phyloP scores from a whole-genome alignment of 2,797 vertebrate species.

The Ceryle rudis region DNA sequence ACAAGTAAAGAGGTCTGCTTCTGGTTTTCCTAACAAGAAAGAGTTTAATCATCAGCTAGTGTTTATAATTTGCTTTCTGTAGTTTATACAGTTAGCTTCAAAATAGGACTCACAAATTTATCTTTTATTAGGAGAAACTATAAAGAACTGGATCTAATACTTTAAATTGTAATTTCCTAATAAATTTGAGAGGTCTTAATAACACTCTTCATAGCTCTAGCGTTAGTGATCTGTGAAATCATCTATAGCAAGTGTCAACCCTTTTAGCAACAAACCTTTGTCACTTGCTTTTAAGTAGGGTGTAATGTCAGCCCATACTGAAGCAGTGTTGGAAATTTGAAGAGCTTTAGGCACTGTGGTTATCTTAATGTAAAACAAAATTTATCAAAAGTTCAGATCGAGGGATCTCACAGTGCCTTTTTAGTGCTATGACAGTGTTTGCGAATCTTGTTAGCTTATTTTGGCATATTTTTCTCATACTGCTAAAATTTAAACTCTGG shows the following conservation, averaged over 20 bases:
- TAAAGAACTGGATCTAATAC: neutral
- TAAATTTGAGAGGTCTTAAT: neutral
- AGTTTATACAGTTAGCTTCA: neutral
- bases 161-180: neutral
- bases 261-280: neutral
- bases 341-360: neutral
- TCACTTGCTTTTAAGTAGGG: neutral
- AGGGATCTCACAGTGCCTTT: neutral
- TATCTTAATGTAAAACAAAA: neutral
- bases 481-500: neutral
- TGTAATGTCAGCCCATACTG: neutral
- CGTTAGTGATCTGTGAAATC: neutral
- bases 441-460: neutral
- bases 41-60: neutral
- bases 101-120: neutral
- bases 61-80: neutral
- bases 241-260: neutral
- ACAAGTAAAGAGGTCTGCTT: neutral
- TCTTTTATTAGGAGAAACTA: neutral
- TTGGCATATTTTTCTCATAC: neutral
- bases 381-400: neutral
- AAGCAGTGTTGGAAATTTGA: neutral
- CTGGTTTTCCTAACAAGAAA: neutral
- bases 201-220: neutral
- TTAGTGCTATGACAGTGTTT: neutral